Evolutionary conservation across 1,140 invertebrate genomes (phyloP).

Genomic region (Eupristina koningsbergeri): DNA sequence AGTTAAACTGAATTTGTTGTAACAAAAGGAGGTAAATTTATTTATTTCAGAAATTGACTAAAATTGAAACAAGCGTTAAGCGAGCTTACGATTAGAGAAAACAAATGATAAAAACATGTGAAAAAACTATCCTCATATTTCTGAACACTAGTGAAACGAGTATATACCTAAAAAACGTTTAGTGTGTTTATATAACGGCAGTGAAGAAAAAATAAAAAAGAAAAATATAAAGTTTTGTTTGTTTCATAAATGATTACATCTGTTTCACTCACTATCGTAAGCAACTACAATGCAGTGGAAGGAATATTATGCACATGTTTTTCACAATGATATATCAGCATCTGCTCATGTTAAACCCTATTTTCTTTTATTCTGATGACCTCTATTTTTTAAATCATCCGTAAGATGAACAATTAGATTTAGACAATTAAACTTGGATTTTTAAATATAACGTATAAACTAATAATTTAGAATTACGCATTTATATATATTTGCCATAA

Average conservation of each 20-base stretch:
- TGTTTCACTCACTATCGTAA: slow-evolving; percentile 38
- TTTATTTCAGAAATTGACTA: not conserved
- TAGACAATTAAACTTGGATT: no score
- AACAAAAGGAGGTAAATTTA: not conserved
- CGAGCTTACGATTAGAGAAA: not conserved
- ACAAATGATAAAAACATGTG: no score
- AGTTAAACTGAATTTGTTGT: not conserved
- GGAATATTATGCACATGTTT: not conserved
- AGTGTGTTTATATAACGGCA: not conserved
- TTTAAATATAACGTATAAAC: no score
- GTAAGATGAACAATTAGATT: no score
- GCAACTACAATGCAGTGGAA: not conserved
- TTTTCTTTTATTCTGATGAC: no score
- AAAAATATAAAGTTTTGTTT: slow-evolving; percentile 5
- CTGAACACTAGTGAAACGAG: not conserved
- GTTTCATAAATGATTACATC: slow-evolving; percentile 39
- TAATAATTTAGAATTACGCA: no score
- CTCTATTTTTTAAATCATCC: no score
- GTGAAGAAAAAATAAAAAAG: slow-evolving; percentile 9
- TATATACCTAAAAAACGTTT: not conserved
- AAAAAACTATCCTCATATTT: not conserved
- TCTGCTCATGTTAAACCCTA: slow-evolving; percentile 15
- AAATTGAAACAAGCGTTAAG: no score
- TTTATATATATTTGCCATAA: no score
- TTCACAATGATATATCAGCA: not conserved